Base-by-base conservation (phyloP, 2,797 vertebrate genomes). In the Ceryle rudis region DNA sequence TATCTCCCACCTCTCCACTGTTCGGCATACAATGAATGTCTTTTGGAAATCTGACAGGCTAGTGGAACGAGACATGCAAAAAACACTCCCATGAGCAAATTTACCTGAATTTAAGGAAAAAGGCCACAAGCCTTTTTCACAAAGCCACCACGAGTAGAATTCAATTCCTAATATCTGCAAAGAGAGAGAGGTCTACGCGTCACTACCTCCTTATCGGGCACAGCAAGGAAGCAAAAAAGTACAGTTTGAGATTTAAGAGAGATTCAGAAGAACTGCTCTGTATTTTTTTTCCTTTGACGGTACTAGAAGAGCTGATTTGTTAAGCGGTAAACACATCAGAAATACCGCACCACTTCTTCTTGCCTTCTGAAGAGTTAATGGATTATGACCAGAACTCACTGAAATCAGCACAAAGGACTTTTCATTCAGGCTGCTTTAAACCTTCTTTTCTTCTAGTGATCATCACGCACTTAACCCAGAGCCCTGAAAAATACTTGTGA, bases 341-440 rank as follows among this genome's bases (percentile, higher is more conserved):
- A 91, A 74, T 11, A 22, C 26, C 31, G 21, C 1, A 74, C 14
- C 11, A 3, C n/a, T 66, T 19, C 44, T 44, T 42, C 87, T 81
- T 9, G 9, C 17, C 35, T 31, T 19, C 37, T 2, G 10, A 77
- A 77, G 66, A 35, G 17, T 31, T 57, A 7, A 64, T 2, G n/a
- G 72, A 41, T 0, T 51, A 54, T 10, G 70, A 79, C 1, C 73
- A 81, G 33, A 46, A 91, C 37, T 37, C 49, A 28, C 49, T 18
- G 49, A 77, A 93, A 91, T 13, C 26, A n/a, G 69, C 41, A 52
- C 41, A 90, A 78, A 93, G 54, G 46, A n/a, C 7, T 83, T 54
- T 54, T 54, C 1, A 17, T 25, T 42, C 8, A 13, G 20, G 52
- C 20, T 41, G 67, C 41, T 82, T 33, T 4, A 6, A 75, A 46